phyloP scores from a whole-genome alignment of 2,113 vertebrate genomes.

The Ciconia boyciana region DNA sequence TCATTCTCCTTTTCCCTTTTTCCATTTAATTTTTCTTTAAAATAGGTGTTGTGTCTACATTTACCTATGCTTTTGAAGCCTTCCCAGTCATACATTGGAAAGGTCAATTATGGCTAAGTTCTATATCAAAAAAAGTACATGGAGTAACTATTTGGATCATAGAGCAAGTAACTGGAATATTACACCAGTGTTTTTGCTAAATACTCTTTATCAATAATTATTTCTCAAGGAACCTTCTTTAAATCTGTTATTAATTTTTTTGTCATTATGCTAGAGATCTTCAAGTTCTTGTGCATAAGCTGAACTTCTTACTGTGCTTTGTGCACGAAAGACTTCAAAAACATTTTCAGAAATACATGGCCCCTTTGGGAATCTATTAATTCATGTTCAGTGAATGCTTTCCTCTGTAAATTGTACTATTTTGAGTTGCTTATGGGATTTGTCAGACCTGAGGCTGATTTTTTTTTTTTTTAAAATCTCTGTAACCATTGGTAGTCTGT shows the following conservation, averaged over 20 bases:
- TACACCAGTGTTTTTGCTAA: background rate
- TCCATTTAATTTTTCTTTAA: background rate
- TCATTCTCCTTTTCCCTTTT: background rate
- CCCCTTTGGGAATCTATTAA: background rate
- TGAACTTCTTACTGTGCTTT: background rate
- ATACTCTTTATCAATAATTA: background rate
- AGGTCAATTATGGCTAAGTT: background rate
- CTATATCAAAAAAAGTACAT: background rate
- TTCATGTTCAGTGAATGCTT: background rate
- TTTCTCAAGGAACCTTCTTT: background rate
- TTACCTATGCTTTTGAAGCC: background rate
- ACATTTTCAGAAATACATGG: background rate
- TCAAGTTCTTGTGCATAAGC: background rate
- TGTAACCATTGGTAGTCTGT: background rate
- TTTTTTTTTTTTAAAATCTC: background rate
- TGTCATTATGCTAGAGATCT: background rate
- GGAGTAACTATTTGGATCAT: background rate
- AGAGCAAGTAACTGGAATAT: background rate
- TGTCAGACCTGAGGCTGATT: background rate
- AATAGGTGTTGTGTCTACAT: background rate
- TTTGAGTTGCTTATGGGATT: background rate
- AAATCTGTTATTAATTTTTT: background rate
- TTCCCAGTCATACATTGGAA: background rate
- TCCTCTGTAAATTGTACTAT: background rate
- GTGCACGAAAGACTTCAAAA: background rate